Conservation (phyloP, 2,888 invertebrate species). For the Drosophila fungiperda region DNA sequence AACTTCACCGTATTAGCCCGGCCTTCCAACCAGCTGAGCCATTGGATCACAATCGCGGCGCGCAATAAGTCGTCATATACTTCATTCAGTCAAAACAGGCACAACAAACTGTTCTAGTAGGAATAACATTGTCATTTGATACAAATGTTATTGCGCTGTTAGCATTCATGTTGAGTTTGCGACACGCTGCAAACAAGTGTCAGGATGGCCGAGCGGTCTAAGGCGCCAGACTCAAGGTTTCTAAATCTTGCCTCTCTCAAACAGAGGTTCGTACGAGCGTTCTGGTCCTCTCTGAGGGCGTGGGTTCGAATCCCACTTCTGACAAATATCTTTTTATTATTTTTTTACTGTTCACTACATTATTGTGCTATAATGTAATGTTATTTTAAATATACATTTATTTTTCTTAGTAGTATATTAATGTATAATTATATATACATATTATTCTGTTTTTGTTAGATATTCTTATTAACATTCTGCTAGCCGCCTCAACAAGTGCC, state of each 20-base stretch:
- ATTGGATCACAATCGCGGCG: constrained; percentile 52
- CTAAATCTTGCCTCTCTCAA: constrained; percentile 64
- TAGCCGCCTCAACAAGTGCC: constrained; percentile 62
- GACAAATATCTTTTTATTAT: constrained; percentile 64
- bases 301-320: constrained; percentile 83
- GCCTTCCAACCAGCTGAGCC: constrained; percentile 80
- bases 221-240: constrained; percentile 84
- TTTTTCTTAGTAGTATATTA: background rate
- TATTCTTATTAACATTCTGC: constrained; percentile 18
- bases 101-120: background rate
- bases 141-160: background rate
- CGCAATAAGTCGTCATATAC: constrained; percentile 7
- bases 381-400: too few relatives aligned
- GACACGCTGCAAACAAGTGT: constrained; percentile 44
- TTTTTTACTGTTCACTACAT: background rate
- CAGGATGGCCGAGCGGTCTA: constrained; percentile 85
- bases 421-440: background rate
- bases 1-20: constrained; percentile 79
- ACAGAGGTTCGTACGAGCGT: constrained; percentile 73
- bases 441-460: background rate
- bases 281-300: constrained; percentile 84
- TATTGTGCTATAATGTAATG: background rate
- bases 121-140: background rate
- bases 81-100: background rate
- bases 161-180: constrained; percentile 29